Evolutionary conservation across 2,113 vertebrate genomes (phyloP).

Genomic region (Alaudala cheleensis): DNA sequence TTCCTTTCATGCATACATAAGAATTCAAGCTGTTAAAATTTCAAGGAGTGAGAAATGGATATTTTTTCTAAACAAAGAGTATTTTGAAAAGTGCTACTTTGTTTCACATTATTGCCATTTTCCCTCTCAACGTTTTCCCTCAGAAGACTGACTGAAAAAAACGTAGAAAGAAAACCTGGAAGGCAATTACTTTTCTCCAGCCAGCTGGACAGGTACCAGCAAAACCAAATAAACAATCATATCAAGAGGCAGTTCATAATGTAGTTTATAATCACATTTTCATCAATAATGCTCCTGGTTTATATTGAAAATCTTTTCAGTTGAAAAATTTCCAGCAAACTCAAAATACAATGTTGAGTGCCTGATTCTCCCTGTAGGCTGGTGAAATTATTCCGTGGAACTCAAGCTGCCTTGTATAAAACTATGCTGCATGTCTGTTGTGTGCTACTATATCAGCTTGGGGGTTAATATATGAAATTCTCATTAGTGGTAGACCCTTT

Average conservation of each 20-base stretch:
- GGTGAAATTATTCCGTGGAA: not conserved
- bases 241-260: not conserved
- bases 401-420: not conserved
- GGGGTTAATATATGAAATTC: not conserved
- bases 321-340: not conserved
- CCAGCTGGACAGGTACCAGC: not conserved
- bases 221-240: slow-evolving; percentile 8
- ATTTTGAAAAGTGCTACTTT: not conserved
- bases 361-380: not conserved
- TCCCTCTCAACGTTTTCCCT: not conserved
- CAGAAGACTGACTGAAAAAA: not conserved
- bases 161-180: not conserved
- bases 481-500: not conserved
- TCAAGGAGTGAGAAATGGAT: not conserved
- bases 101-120: not conserved
- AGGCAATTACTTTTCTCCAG: not conserved
- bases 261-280: slow-evolving; percentile 5
- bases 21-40: not conserved
- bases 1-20: not conserved
- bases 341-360: not conserved
- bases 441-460: not conserved
- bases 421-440: not conserved
- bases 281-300: not conserved
- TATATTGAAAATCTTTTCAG: slow-evolving; percentile 1
- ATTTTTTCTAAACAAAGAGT: not conserved